Conservation (phyloP, 2,888 invertebrate genomes). For the Sericinus montela region DNA sequence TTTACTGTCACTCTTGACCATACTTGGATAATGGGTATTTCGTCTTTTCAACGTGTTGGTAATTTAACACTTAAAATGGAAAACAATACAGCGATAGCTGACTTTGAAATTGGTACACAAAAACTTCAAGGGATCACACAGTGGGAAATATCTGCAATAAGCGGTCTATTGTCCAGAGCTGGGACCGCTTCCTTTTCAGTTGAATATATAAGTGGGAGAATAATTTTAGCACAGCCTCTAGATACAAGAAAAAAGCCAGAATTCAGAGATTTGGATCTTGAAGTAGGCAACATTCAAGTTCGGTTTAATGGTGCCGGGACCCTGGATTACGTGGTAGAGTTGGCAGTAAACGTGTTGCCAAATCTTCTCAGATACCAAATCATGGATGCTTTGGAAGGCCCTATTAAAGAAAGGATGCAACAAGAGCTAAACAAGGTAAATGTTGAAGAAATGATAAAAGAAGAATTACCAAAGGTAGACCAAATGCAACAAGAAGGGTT, state of each 20-base stretch:
- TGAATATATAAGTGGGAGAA: conserved; percentile 85
- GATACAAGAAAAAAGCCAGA: conserved; percentile 86
- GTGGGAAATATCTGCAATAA: conserved; percentile 86
- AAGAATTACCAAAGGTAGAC: conserved; percentile 83
- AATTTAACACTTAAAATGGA: conserved; percentile 86
- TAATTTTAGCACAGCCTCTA: conserved; percentile 86
- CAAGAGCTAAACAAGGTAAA: conserved; percentile 86
- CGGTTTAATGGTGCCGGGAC: conserved; percentile 93
- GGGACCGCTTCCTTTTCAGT: conserved; percentile 88
- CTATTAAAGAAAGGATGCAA: conserved; percentile 85
- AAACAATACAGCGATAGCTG: conserved; percentile 83
- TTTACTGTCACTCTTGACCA: conserved; percentile 84
- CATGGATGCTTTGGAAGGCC: conserved; percentile 90
- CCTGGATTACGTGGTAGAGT: conserved; percentile 89
- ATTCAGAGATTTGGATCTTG: conserved; percentile 86
- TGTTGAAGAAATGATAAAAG: conserved; percentile 85
- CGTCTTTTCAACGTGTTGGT: conserved; percentile 90
- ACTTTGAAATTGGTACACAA: conserved; percentile 89
- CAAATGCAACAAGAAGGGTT: conserved; percentile 73
- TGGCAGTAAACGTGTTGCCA: conserved; percentile 88
- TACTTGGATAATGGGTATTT: conserved; percentile 88
- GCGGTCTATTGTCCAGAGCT: conserved; percentile 83
- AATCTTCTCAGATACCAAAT: conserved; percentile 93
- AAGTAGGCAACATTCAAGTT: conserved; percentile 91
- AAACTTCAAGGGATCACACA: conserved; percentile 86